Base-by-base conservation (phyloP, 2,888 invertebrate genomes). In the Cerastis rubricosa region DNA sequence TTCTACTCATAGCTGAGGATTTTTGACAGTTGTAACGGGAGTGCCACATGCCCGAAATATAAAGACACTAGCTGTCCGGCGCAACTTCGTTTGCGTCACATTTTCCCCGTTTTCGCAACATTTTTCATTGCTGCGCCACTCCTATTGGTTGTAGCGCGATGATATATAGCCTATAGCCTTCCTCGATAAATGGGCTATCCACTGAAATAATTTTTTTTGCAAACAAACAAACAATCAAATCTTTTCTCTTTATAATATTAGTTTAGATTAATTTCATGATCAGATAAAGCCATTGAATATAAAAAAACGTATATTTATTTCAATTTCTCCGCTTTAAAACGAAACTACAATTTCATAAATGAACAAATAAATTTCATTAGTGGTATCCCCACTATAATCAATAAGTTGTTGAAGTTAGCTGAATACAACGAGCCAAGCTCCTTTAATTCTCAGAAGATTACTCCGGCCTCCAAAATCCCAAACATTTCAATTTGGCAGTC, bases 401-500 rank as follows among this genome's bases (percentile, higher is more conserved):
- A 57, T 35, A 35, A 35, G 3, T 35, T 35, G 35, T 35, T 35
- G 35, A 35, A 35, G n/a, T 9, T 43, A 43, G n/a, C 35, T 17
- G 8, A 43, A 64, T n/a, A 43, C 64, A 7, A n/a, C 17, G 64
- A 64, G 43, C 43, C 17, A 75, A 57, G 14, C 11, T 17, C 67
- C n/a, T 17, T 83, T 83, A 85, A 85, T 81, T 81, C 72, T 49
- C 63, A 75, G 54, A 76, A 84, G 78, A 84, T 88, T 82, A 87
- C 78, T 82, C 51, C 47, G 0, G 51, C 11, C 54, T 64, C n/a
- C 29, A 2, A 49, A 79, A 67, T 74, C 75, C 84, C 64, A 67
- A 81, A 87, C 78, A 80, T 87, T 87, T 87, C 84, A 84, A 85
- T 90, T 89, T 75, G 69, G 77, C 68, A 76, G 70, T 59, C 71